These are phyloP conservation scores for Tenthredo notha DNA, from an alignment of 2,888 invertebrate species.

Conservation along the genomic window DNA sequence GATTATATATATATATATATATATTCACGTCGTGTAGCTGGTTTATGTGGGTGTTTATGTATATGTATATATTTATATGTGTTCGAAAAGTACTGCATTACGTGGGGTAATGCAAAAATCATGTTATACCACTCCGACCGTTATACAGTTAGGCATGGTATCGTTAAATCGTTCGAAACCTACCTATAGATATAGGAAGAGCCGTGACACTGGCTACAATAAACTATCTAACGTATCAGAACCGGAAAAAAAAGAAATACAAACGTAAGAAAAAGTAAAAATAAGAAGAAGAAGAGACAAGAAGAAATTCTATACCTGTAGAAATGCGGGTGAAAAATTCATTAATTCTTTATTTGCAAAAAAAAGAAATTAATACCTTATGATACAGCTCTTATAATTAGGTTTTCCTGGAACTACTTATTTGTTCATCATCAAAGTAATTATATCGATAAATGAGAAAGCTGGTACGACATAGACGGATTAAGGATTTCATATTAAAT, in stretches of 20 bases:
- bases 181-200: not conserved
- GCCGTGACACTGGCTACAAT: conserved; percentile 17
- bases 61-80: not conserved
- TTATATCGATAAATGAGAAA: conserved; percentile 3
- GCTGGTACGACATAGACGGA: not conserved
- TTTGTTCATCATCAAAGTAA: not conserved
- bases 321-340: not conserved
- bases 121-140: not conserved
- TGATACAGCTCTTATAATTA: not conserved
- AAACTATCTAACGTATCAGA: not conserved
- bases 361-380: not conserved
- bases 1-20: not conserved
- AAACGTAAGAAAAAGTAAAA: not conserved
- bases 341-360: not conserved
- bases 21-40: not conserved
- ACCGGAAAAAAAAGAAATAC: not conserved
- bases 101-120: conserved; percentile 11
- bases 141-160: conserved; percentile 12
- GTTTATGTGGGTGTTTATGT: too few relatives aligned
- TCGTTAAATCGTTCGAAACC: not conserved
- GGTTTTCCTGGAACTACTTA: not conserved
- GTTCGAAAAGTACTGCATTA: not conserved
- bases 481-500: not conserved
- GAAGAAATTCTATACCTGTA: not conserved
- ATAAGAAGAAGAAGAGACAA: not conserved